These are phyloP conservation scores for Brachypodius melanocephalos DNA, from an alignment of 2,113 vertebrate genomes.

Conservation along the genomic window DNA sequence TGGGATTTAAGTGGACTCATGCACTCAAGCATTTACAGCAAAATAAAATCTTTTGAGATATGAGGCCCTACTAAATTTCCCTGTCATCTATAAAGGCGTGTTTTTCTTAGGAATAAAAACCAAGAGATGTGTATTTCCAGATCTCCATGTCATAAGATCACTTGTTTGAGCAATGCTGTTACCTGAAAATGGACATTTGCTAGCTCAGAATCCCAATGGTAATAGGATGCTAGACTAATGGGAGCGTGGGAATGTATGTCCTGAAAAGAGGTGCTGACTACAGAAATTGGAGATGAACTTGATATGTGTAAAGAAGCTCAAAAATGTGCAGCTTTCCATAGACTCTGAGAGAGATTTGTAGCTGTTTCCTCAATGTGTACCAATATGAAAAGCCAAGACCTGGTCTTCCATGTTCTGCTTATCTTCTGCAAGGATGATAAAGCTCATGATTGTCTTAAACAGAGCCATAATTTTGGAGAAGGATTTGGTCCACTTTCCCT, in stretches of 20 bases:
- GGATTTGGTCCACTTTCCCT: neutral
- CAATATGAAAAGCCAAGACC: neutral
- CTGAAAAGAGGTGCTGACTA: neutral
- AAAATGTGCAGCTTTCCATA: neutral
- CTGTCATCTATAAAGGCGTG: neutral
- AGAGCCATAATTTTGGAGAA: neutral
- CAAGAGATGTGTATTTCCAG: neutral
- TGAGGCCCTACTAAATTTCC: neutral
- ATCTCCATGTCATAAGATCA: neutral
- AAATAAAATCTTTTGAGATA: neutral
- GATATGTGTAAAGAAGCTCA: neutral
- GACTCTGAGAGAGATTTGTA: neutral
- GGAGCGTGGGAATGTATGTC: neutral
- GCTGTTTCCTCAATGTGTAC: fast-evolving
- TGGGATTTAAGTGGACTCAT: neutral
- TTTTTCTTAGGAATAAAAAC: neutral
- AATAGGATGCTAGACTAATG: neutral
- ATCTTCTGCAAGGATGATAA: neutral
- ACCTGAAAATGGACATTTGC: neutral
- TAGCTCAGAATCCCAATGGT: neutral
- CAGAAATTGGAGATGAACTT: neutral
- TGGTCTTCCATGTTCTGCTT: neutral
- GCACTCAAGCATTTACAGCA: neutral
- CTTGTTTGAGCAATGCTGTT: neutral
- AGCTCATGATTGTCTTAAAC: neutral